Evolutionary conservation across 2,888 invertebrate species (phyloP).

Genomic region (Acronicta aceris): DNA sequence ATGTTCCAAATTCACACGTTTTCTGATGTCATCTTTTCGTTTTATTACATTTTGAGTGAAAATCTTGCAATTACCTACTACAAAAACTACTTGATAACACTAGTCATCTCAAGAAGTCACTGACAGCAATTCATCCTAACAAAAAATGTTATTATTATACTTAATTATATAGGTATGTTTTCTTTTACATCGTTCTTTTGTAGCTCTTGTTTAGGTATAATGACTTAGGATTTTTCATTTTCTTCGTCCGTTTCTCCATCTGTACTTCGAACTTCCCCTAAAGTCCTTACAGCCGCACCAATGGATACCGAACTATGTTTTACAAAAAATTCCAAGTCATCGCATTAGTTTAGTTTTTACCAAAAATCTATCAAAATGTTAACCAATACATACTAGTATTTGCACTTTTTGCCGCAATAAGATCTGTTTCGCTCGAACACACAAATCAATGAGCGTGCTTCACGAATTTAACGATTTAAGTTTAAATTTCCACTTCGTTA

Average conservation of each 20-base stretch:
- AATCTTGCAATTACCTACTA: not conserved
- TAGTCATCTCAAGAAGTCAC: slow-evolving; percentile 6
- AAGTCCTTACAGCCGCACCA: not conserved
- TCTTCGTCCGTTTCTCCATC: not conserved
- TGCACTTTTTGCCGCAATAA: slow-evolving; percentile 19
- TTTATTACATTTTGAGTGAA: not conserved
- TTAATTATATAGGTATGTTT: slow-evolving; percentile 4
- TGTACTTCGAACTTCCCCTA: fast-evolving
- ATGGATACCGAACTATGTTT: not conserved
- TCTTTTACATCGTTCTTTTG: slow-evolving; percentile 11
- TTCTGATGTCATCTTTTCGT: slow-evolving; percentile 4
- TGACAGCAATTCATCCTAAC: not conserved
- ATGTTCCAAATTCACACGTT: not conserved
- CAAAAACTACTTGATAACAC: slow-evolving; percentile 4
- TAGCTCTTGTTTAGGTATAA: slow-evolving; percentile 5
- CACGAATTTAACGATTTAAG: slow-evolving; percentile 41
- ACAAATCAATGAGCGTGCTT: slow-evolving; percentile 34
- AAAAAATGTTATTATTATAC: slow-evolving; percentile 3
- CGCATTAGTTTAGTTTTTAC: slow-evolving; percentile 9
- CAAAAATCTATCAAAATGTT: not conserved
- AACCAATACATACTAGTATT: not conserved
- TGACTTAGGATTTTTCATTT: slow-evolving; percentile 1
- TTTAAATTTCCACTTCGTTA: slow-evolving; percentile 47
- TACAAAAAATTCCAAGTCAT: not conserved
- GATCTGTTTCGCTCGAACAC: slow-evolving; percentile 38